Evolutionary conservation across 2,888 invertebrate genomes (phyloP), one percentile per base, ranked within the genome.

Genomic region (Platypus cylindrus): DNA sequence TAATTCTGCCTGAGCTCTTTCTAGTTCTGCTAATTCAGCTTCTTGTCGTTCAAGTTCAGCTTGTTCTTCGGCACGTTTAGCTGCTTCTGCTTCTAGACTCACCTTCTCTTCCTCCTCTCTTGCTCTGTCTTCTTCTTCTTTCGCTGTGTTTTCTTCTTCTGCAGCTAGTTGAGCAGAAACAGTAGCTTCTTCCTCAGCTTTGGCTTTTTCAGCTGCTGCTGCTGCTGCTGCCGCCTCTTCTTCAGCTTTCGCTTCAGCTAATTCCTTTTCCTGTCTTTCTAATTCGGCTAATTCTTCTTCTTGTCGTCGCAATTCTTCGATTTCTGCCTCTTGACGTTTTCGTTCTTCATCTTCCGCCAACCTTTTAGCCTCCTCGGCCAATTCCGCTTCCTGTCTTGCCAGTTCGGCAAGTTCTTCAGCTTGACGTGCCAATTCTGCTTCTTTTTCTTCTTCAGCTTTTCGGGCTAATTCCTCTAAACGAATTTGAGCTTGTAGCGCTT

Each of bases 401-500:
- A 60, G 42, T 48, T 62, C 61, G 41, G 61, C 62, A 45, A 62
- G 55, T 50, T 62, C 62, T 44, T 61, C 63, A 9, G 62, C 63
- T 56, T 78, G 78, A 50, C 77, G 65, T 31, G 75, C 78, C 44
- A 78, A 66, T 52, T 78, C 78, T 5, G 64, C 72, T 60, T 78
- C 77, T 15, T 68, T 67, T 49, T 73, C 73, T 50, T 73, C 73
- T 51, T 72, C 69, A 1, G 73, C 73, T 48, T 73, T 70, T 47
- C 65, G 67, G 36, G 73, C 73, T 25, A 74, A 59, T 52, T 74
- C 73, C 48, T 69, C 73, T 42, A 73, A 58, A 42, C 66, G 63
- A 5, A 66, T 60, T 24, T 70, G 60, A 51, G 70, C 71, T 45
- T 58, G 50, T 11, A 59, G 49, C 44, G 58, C 60, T 48, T 56